These are phyloP conservation scores for Diadegma fenestrale DNA, from an alignment of 2,888 invertebrate genomes.

Conservation along the genomic window DNA sequence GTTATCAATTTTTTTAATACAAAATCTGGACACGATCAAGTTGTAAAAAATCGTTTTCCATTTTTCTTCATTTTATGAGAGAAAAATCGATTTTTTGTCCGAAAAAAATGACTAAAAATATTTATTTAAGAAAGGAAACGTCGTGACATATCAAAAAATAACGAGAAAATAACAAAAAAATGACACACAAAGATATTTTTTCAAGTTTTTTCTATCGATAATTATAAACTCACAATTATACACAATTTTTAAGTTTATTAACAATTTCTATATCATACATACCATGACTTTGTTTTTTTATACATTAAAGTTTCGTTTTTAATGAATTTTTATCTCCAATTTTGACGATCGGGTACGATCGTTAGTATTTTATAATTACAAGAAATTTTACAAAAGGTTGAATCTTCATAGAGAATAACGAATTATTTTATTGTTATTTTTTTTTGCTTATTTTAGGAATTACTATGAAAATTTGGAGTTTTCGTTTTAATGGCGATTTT, in stretches of 20 bases:
- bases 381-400: no score
- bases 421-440: neutral
- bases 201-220: slow-evolving; percentile 35
- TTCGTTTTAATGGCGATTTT: neutral
- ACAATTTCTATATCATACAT: slow-evolving; percentile 16
- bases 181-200: neutral
- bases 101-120: neutral
- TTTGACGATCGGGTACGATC: neutral
- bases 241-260: slow-evolving; percentile 30
- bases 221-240: slow-evolving; percentile 54
- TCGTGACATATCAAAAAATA: neutral
- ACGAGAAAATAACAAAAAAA: neutral
- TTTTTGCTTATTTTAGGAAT: neutral
- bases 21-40: neutral
- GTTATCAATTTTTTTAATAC: slow-evolving; percentile 4
- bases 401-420: neutral
- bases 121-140: neutral
- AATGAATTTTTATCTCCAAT: neutral
- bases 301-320: neutral
- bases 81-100: neutral
- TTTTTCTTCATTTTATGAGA: neutral
- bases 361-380: neutral
- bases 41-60: neutral
- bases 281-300: slow-evolving; percentile 6
- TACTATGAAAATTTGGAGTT: no score